Evolutionary conservation across 2,113 vertebrate genomes (phyloP).

Genomic region (Neolamprologus fasciatus): DNA sequence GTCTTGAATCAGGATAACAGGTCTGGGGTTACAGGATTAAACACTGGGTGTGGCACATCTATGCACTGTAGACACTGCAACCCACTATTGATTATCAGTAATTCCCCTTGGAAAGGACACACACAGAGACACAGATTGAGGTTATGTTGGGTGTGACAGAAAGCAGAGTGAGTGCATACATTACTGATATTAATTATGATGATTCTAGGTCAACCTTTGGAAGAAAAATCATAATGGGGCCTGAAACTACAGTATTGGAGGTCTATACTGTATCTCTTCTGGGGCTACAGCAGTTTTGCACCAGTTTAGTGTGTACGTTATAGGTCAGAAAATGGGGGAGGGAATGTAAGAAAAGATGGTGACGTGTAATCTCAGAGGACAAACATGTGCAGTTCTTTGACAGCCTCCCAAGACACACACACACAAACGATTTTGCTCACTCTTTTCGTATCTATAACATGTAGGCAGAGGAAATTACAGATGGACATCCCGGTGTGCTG

Average conservation of each 20-base stretch:
- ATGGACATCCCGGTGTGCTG: not conserved
- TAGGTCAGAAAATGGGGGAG: not conserved
- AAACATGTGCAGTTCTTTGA: not conserved
- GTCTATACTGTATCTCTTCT: not conserved
- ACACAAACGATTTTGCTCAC: not conserved
- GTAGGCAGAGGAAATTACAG: conserved; percentile 6
- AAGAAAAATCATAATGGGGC: not conserved
- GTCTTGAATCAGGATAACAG: not conserved
- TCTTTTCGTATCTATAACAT: not conserved
- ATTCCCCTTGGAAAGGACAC: not conserved
- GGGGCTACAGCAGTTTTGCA: not conserved
- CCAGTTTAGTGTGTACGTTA: not conserved
- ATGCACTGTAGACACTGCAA: not conserved
- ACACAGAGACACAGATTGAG: not conserved
- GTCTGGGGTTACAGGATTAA: not conserved
- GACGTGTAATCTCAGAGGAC: conserved; percentile 24
- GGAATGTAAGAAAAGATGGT: not conserved
- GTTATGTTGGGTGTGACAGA: not conserved
- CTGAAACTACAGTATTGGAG: not conserved
- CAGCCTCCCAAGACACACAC: not conserved
- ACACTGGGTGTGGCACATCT: not conserved
- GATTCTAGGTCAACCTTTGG: not conserved
- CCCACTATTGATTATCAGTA: not conserved
- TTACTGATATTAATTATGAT: conserved; percentile 33
- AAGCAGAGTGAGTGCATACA: not conserved